phyloP scores from a whole-genome alignment of 2,797 vertebrate genomes.

The Spatula clypeata region DNA sequence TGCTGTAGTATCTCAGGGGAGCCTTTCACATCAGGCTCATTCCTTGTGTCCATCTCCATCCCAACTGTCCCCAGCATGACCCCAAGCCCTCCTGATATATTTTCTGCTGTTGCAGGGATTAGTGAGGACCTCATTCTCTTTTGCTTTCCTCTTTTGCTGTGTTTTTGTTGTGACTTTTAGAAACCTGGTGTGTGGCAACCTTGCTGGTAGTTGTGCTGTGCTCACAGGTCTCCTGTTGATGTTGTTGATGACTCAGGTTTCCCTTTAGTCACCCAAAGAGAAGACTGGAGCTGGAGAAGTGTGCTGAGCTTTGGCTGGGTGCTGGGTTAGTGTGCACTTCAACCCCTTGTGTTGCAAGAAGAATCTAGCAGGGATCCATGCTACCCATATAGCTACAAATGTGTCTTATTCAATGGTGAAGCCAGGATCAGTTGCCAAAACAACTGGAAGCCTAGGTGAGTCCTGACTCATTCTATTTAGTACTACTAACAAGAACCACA shows the following conservation, averaged over 20 bases:
- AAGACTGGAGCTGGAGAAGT: background rate
- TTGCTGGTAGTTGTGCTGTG: background rate
- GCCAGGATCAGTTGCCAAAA: background rate
- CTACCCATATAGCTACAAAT: background rate
- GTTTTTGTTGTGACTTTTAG: background rate
- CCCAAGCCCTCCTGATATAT: background rate
- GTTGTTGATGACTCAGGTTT: background rate
- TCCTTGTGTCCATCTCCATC: background rate
- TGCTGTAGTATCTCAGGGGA: background rate
- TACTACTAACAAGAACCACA: background rate
- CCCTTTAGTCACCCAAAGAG: background rate
- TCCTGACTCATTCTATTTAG: background rate
- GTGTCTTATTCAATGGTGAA: background rate
- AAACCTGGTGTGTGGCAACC: background rate
- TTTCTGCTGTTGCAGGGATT: background rate
- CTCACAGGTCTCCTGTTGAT: background rate
- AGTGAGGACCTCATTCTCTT: background rate
- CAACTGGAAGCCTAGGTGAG: background rate
- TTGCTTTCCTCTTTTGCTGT: background rate
- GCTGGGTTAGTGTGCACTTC: background rate
- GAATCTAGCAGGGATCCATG: background rate
- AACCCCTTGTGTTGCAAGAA: background rate
- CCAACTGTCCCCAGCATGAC: background rate
- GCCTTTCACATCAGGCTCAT: background rate
- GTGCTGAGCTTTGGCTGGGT: background rate